phyloP scores from a whole-genome alignment of 2,888 invertebrate species.

The Eustalomyia histrio region DNA sequence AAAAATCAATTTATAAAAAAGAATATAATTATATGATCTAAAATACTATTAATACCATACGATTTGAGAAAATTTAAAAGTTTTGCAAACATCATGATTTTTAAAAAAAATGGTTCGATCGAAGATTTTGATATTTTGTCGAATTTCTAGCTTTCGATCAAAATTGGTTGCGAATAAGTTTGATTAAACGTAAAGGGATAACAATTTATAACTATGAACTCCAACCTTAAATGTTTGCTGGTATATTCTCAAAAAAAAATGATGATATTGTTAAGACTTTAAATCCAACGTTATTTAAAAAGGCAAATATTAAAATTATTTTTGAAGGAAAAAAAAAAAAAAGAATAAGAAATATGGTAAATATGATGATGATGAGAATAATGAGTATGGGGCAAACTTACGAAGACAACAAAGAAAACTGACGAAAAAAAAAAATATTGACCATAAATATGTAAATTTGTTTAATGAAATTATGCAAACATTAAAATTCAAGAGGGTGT shows the following conservation, averaged over 20 bases:
- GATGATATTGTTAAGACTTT: background rate
- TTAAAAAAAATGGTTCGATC: no score
- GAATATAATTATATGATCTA: no score
- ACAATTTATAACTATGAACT: no score
- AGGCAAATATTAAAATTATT: background rate
- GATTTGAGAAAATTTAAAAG: no score
- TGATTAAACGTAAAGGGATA: no score
- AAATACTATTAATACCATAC: no score
- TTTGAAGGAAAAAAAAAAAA: background rate
- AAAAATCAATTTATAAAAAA: no score
- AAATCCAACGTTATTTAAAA: background rate
- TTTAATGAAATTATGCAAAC: constrained; percentile 45
- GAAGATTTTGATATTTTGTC: no score
- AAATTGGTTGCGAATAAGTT: no score
- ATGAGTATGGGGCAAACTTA: background rate
- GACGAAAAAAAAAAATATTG: constrained; percentile 29
- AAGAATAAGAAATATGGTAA: background rate
- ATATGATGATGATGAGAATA: background rate
- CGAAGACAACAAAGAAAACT: constrained; percentile 25
- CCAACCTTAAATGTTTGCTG: background rate
- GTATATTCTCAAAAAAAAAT: background rate
- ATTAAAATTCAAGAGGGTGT: constrained; percentile 4
- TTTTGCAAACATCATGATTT: no score
- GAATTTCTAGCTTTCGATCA: no score
- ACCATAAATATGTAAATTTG: constrained; percentile 60